phyloP scores from a whole-genome alignment of 2,113 vertebrate species.

The Cygnus atratus region DNA sequence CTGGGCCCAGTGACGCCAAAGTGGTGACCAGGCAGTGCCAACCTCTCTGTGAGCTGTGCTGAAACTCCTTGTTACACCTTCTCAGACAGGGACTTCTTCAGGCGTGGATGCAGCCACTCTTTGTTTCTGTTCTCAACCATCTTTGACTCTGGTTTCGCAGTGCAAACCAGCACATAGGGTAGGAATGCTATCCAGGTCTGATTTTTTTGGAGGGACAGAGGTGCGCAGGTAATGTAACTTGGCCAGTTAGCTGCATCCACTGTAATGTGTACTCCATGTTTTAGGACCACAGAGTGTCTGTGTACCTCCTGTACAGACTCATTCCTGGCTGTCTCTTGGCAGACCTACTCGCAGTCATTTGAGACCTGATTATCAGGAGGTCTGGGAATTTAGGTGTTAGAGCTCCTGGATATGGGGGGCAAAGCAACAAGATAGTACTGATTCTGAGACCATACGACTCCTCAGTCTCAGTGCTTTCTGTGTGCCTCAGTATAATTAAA shows the following conservation, averaged over 20 bases:
- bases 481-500: background rate
- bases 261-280: background rate
- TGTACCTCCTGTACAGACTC: rapidly evolving
- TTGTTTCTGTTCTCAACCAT: background rate
- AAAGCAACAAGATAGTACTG: background rate
- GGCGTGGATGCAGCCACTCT: background rate
- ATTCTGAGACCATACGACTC: background rate
- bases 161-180: background rate
- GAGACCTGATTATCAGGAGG: background rate
- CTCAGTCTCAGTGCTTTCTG: background rate
- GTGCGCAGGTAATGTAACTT: background rate
- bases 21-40: background rate
- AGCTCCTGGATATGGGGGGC: background rate
- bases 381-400: background rate
- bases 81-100: background rate
- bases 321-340: background rate
- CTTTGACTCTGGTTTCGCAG: background rate
- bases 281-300: background rate
- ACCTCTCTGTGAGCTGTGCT: background rate
- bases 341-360: background rate
- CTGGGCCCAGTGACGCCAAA: background rate
- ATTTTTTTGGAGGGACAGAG: background rate
- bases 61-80: background rate
- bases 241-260: background rate
- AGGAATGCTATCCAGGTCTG: background rate